These are phyloP conservation scores for Myiagra hebetior DNA, from an alignment of 2,113 vertebrate species.

Conservation along the genomic window DNA sequence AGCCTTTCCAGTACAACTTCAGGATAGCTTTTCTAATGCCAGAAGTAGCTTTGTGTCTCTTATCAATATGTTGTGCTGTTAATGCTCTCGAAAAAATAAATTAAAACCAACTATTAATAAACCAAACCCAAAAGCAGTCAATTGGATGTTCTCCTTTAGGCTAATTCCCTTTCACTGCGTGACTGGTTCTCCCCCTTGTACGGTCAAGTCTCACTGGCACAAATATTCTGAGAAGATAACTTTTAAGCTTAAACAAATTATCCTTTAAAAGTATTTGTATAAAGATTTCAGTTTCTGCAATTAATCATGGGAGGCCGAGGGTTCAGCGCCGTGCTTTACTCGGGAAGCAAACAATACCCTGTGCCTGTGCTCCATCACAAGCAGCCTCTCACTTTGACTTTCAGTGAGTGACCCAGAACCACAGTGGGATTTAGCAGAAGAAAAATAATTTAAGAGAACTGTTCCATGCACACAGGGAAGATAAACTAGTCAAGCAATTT, in stretches of 20 bases:
- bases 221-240: conserved; percentile 17
- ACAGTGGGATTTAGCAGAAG: background rate
- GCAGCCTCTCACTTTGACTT: background rate
- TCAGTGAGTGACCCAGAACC: background rate
- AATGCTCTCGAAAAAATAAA: background rate
- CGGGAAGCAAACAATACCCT: background rate
- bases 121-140: background rate
- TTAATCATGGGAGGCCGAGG: background rate
- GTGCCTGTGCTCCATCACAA: background rate
- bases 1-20: background rate
- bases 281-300: background rate
- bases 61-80: background rate
- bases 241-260: conserved; percentile 3
- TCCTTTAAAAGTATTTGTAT: background rate
- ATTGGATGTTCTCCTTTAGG: background rate
- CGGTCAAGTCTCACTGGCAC: background rate
- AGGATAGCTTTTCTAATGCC: background rate
- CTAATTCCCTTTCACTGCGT: background rate
- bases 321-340: accelerated
- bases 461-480: background rate
- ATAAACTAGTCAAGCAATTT: conserved; percentile 1
- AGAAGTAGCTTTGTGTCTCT: background rate
- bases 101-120: background rate
- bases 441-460: conserved; percentile 3
- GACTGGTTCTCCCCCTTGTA: background rate